Base-by-base conservation (phyloP, 2,888 invertebrate genomes). In the Drosophila silvestris region DNA sequence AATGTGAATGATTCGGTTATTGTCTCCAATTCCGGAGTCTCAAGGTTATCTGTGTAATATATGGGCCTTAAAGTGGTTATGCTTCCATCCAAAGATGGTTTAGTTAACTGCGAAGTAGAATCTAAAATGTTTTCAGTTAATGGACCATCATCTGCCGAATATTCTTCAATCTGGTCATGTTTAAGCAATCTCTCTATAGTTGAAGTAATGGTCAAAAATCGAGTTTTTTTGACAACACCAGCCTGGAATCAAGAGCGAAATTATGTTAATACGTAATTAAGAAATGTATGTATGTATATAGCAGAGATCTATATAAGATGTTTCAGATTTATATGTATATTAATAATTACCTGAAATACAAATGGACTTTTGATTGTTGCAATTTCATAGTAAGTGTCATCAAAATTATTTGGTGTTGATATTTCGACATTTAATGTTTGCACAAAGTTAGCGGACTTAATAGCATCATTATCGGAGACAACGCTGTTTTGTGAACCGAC, bases 1-100 rank as follows among this genome's bases (percentile, higher is more conserved):
- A 98, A 97, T 84, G 98, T 97, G 94, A 97, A 98, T 5, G 97
- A 97, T 94, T 98, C 98, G 0, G 97, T 97, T 52, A 97, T 94
- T 1, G 97, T 98, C 94, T 98, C 97, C 60, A 98, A 93, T 0
- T 97, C 97, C 19, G 97, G 97, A 0, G 97, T 98, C 92, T 97
- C 97, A 92, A 96, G 95, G 85, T 96, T 96, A 14, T 96, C 95
- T 10, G 96, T 95, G 50, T 97, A 94, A 70, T 96, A 96, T 74
- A 98, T 95, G 0, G 97, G 95, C 14, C 97, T 97, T 44, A 98
- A 94, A 1, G 98, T 98, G 14, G 96, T 97, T 65, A 98, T 95
- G 85, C 97, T 97, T 19, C 97, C 96, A 92, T 97, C 96, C 72
- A 97, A 93, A 57, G 95, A 94, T 81, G 95, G 94, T 64, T 95